These are phyloP conservation scores for Scartelaos histophorus DNA, from an alignment of 2,113 vertebrate species.

Conservation along the genomic window DNA sequence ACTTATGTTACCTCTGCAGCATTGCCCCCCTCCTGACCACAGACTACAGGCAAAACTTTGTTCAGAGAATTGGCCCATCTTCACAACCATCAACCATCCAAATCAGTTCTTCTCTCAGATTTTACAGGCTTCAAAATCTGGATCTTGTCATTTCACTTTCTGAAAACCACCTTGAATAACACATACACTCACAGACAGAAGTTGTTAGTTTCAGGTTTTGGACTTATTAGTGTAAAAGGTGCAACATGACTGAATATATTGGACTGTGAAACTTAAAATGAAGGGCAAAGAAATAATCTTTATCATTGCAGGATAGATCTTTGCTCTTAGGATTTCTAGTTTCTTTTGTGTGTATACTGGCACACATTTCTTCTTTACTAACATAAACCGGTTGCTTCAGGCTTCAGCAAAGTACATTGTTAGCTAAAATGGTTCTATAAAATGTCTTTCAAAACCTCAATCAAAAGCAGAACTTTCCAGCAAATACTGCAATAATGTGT, in stretches of 20 bases:
- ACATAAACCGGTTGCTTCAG: background rate
- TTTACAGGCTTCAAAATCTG: conserved; percentile 2
- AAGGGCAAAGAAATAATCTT: background rate
- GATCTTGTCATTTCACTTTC: background rate
- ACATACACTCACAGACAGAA: conserved; percentile 9
- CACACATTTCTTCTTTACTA: background rate
- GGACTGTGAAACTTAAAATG: background rate
- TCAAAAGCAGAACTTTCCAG: conserved; percentile 37
- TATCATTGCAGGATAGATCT: background rate
- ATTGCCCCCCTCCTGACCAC: conserved; percentile 11
- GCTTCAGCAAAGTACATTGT: background rate
- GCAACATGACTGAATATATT: conserved; percentile 17
- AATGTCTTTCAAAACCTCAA: conserved; percentile 25
- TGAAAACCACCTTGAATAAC: background rate
- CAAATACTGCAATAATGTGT: conserved; percentile 42
- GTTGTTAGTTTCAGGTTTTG: background rate
- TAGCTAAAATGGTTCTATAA: conserved; percentile 21
- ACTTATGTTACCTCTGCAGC: background rate
- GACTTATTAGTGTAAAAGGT: conserved; percentile 3
- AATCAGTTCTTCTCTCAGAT: background rate
- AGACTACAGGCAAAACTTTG: conserved; percentile 9
- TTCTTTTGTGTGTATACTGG: background rate
- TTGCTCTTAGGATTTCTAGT: background rate
- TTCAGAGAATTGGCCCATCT: background rate
- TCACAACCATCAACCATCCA: background rate